Conservation (phyloP, 1,140 invertebrate genomes). For the Campodea augens region DNA sequence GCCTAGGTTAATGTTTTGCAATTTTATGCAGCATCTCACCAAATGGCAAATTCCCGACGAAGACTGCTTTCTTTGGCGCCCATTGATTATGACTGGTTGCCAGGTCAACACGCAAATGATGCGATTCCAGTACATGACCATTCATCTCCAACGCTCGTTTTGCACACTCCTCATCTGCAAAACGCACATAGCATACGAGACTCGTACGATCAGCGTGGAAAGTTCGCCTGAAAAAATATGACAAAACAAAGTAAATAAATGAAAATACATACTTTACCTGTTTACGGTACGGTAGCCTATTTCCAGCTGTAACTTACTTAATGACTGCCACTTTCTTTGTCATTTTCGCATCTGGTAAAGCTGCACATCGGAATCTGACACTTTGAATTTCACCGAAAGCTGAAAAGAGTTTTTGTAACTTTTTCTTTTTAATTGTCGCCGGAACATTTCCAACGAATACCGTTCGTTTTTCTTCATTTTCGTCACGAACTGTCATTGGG, state of each 20-base stretch:
- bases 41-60: constrained; percentile 2
- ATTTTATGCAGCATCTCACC: too few relatives aligned
- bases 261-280: background rate
- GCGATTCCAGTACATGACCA: background rate
- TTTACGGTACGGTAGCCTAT: background rate
- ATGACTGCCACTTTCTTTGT: constrained; percentile 17
- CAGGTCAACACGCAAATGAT: background rate
- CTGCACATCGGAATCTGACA: constrained; percentile 26
- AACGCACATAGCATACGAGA: background rate
- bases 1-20: too few relatives aligned
- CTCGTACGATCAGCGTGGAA: background rate
- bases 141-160: background rate
- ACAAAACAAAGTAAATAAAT: background rate
- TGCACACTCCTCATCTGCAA: background rate
- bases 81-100: background rate
- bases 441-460: constrained; percentile 48
- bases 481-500: too few relatives aligned
- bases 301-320: constrained; percentile 7
- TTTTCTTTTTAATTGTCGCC: constrained; percentile 26
- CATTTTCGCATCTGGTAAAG: constrained; percentile 14
- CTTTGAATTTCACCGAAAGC: constrained; percentile 39
- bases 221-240: background rate
- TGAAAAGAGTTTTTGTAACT: constrained; percentile 34
- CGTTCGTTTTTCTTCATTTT: constrained; percentile 26
- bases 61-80: background rate